phyloP scores from a whole-genome alignment of 1,140 invertebrate species.

The Platyscapa corneri region DNA sequence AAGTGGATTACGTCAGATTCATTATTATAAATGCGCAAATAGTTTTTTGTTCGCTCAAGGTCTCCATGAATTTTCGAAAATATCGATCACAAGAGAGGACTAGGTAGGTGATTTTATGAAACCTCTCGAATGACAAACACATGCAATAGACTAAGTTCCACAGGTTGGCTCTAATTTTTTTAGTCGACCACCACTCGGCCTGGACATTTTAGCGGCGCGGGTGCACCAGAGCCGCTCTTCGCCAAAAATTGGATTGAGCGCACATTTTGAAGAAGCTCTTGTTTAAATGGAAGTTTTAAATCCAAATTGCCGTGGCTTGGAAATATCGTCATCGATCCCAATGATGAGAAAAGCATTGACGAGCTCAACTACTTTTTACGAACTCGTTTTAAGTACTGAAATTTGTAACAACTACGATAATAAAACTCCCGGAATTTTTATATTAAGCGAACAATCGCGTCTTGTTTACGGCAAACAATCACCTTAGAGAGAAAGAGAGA shows the following conservation, averaged over 20 bases:
- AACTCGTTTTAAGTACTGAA: neutral
- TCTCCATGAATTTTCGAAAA: neutral
- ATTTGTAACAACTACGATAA: neutral
- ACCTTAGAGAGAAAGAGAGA: neutral
- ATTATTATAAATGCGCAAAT: neutral
- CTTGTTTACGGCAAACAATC: neutral
- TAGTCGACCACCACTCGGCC: neutral
- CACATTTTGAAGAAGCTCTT: no score
- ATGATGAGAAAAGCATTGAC: no score
- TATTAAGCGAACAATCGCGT: neutral
- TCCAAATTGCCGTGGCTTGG: neutral
- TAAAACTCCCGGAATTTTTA: neutral
- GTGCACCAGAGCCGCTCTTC: no score
- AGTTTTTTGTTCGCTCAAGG: no score
- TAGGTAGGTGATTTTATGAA: neutral
- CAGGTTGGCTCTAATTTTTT: neutral
- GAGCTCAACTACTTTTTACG: no score
- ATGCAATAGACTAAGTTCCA: neutral
- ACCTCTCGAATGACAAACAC: neutral
- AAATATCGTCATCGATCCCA: neutral
- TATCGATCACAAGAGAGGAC: neutral
- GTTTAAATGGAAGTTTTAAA: no score
- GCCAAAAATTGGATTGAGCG: neutral
- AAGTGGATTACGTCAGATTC: neutral
- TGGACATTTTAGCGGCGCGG: no score